phyloP scores from a whole-genome alignment of 1,140 invertebrate species.

The Doryteuthis pealeii region DNA sequence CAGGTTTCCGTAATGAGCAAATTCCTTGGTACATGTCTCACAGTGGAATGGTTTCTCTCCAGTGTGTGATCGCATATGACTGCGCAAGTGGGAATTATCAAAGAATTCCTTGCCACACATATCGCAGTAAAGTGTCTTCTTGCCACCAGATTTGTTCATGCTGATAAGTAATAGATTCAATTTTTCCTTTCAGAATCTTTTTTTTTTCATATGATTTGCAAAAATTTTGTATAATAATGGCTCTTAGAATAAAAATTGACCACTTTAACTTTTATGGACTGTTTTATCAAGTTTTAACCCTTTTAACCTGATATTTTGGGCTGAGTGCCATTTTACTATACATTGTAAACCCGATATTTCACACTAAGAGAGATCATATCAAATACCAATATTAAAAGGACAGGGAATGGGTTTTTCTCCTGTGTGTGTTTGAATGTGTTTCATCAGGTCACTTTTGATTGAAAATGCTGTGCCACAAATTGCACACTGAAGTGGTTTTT shows the following conservation, averaged over 20 bases:
- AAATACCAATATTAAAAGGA: neutral
- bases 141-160: neutral
- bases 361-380: neutral
- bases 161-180: neutral
- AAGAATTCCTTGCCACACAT: neutral
- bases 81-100: neutral
- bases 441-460: neutral
- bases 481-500: too few species aligned
- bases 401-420: neutral
- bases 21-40: slow-evolving; percentile 8
- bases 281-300: neutral
- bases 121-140: neutral
- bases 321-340: too few species aligned
- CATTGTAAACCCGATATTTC: neutral
- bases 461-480: too few species aligned
- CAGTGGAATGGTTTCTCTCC: neutral
- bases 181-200: neutral
- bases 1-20: neutral
- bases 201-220: neutral
- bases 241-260: neutral
- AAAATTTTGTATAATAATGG: neutral
- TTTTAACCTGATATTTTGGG: neutral
- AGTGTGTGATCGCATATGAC: too few species aligned
- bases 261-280: neutral
- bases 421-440: too few species aligned